Base-by-base conservation (phyloP, 2,888 invertebrate species). In the Ornithoptera priamus region DNA sequence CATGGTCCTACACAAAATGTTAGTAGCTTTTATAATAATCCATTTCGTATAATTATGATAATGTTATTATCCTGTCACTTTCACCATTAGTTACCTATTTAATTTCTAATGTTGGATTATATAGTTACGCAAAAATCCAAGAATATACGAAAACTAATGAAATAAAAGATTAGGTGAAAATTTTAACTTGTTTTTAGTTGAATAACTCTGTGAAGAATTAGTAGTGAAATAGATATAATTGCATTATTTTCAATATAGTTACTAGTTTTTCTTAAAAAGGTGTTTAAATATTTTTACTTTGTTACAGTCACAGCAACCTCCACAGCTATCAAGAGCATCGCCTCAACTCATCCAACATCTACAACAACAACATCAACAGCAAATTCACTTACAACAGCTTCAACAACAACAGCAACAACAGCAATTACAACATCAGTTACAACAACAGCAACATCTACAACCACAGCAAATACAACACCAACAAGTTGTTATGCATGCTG, bases 401-500 rank as follows among this genome's bases (percentile, higher is more conserved):
- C 86, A 84, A 67, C 80, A 80, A 64, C 83, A 82, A 62, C 84
- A 84, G 70, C 85, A 82, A 59, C 84, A 84, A 58, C 86, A 82
- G 39, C 80, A 85, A 56, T 86, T 83, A 17, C 80, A 83, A 58
- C 82, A 81, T 39, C 85, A 83, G 70, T 84, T 84, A 68, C 78
- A 81, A 73, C 78, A 81, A 71, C 81, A 83, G 57, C 85, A 84
- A 64, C 78, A 81, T 62, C 81, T 81, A 66, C 85, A 83, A 46
- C 76, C 77, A 17, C 80, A 78, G 18, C 80, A 80, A 62, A 77
- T 79, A 65, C 81, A 87, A 74, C 88, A 89, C 66, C 86, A 85
- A 71, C 89, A 89, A 82, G 90, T 90, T 75, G 90, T 91, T 56
- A 92, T 92, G 91, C 91, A 92, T 73, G 86, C 91, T 17, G 87